Evolutionary conservation across 2,113 vertebrate species (phyloP).

Genomic region (Zosterops hypoxanthus): DNA sequence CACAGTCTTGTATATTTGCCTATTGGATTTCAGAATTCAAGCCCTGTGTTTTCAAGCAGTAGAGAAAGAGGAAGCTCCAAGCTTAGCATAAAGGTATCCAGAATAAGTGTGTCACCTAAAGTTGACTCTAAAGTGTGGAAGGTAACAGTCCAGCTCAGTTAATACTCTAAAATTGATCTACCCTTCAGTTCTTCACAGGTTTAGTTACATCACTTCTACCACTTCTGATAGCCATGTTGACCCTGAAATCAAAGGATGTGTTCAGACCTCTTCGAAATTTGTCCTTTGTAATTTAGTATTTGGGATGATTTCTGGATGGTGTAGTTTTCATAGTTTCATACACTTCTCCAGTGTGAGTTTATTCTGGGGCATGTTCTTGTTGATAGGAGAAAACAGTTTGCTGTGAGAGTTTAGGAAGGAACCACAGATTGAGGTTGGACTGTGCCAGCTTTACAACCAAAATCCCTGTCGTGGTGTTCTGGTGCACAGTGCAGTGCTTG

Average conservation of each 20-base stretch:
- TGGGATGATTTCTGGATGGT: neutral
- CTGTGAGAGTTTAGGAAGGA: neutral
- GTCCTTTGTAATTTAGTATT: neutral
- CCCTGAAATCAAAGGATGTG: neutral
- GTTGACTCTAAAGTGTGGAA: neutral
- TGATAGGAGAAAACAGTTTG: neutral
- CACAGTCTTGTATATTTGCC: rapidly evolving
- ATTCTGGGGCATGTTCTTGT: neutral
- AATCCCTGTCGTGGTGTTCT: neutral
- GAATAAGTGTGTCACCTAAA: neutral
- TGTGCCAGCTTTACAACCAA: neutral
- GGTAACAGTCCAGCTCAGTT: neutral
- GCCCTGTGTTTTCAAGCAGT: neutral
- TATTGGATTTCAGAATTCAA: neutral
- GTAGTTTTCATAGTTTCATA: neutral
- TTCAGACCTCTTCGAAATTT: neutral
- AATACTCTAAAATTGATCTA: neutral
- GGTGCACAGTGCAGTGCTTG: neutral
- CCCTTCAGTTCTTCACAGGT: neutral
- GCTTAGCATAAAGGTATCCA: neutral
- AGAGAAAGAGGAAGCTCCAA: neutral
- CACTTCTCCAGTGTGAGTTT: neutral
- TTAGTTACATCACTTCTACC: neutral
- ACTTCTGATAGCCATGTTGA: neutral
- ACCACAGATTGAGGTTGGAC: rapidly evolving